Evolutionary conservation across 2,113 vertebrate genomes (phyloP), one percentile per base, ranked within the genome.

Genomic region (Megaptera novaeangliae): DNA sequence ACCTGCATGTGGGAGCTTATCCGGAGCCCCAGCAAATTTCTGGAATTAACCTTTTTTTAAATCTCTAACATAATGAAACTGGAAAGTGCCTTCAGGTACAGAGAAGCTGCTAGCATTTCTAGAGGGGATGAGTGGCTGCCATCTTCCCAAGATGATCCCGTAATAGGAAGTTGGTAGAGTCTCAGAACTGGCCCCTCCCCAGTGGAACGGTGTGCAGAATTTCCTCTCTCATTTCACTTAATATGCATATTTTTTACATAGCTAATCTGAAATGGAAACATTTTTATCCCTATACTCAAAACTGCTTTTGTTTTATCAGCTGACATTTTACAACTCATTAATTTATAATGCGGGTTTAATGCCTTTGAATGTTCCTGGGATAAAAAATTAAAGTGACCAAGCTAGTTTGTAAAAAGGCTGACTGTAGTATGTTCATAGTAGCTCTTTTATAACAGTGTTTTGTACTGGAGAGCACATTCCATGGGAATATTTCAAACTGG

Each of bases 271-370:
- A 98, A 97, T 98, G 96, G 97, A 98, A 98, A 98, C 97, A 98
- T 97, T 97, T 98, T 97, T 97, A 97, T 97, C 97, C 96, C 94
- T 97, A 93, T 90, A 88, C 95, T 98, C 95, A 97, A 97, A 98
- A 98, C 96, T 97, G 96, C 96, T 98, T 97, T 98, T 98, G 97
- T 98, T 98, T 98, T 98, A 97, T 98, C 97, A 98, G 95, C 96
- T 98, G 97, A 98, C 97, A 98, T 98, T 98, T 98, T 98, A 97
- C 96, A 98, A 98, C 97, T 98, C 97, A 98, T 98, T 98, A 98
- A 97, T 98, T 97, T 98, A 97, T 98, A 97, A 98, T 98, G 97
- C 12, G 34, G 91, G 82, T 96, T 97, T 97, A 98, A 97, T 98
- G 96, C 88, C 96, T 97, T 97, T 96, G 95, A 96, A 97, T 98